These are phyloP conservation scores for Ispidina lecontei DNA, from an alignment of 2,797 vertebrate genomes.

Conservation along the genomic window DNA sequence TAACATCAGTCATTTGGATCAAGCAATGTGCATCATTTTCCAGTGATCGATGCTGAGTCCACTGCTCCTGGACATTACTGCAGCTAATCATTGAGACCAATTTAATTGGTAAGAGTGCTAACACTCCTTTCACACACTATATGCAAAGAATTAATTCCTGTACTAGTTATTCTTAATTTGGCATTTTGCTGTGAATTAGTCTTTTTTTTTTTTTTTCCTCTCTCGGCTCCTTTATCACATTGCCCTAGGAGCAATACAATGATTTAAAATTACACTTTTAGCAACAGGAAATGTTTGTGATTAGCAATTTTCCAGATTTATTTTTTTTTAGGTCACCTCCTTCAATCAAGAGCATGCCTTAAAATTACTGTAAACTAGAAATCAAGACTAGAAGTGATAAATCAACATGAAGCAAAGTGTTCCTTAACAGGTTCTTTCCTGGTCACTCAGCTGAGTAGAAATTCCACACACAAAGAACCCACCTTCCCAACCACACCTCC, in stretches of 20 bases:
- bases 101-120: conserved; percentile 60
- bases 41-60: conserved; percentile 51
- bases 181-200: conserved; percentile 5
- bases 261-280: conserved; percentile 43
- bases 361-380: conserved; percentile 21
- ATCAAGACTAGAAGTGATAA: conserved; percentile 41
- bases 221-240: conserved; percentile 43
- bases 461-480: not conserved
- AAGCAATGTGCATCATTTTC: conserved; percentile 52
- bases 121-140: conserved; percentile 49
- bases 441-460: not conserved
- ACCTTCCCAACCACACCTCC: not conserved
- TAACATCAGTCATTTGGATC: conserved; percentile 39
- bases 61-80: conserved; percentile 59
- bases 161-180: not conserved
- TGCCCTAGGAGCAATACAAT: conserved; percentile 54
- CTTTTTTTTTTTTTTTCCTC: not conserved
- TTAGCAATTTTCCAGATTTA: conserved; percentile 53
- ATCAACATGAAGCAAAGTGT: conserved; percentile 33
- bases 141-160: conserved; percentile 64
- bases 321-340: conserved; percentile 65
- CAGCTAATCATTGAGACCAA: conserved; percentile 71
- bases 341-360: not conserved
- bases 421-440: conserved; percentile 1
- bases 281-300: conserved; percentile 49